A percentile compares a stretch with the other conserved stretches of the same genome.
These are phyloP conservation scores for Trachelus iudaicus DNA, from an alignment of 2,888 invertebrate genomes.

Conservation along the genomic window DNA sequence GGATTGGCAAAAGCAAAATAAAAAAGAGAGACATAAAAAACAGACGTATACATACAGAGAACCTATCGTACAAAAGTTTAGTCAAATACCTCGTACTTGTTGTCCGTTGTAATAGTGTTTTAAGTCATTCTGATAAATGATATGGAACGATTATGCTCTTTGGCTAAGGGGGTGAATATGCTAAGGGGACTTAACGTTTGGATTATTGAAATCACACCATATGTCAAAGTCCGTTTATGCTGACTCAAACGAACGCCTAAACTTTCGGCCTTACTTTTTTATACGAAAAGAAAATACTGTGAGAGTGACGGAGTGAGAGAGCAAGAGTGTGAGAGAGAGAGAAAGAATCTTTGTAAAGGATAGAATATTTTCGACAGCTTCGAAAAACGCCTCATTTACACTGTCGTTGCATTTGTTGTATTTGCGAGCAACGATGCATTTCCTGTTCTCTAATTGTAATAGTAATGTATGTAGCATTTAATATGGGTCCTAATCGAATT, in stretches of 20 bases:
- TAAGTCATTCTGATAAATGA: not conserved
- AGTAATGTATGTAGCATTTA: slow-evolving; percentile 4
- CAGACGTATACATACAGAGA: not conserved
- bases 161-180: not conserved
- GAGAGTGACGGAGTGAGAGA: not conserved
- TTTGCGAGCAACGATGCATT: not conserved
- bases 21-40: not conserved
- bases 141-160: not conserved
- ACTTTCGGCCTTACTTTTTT: slow-evolving; percentile 58
- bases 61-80: slow-evolving; percentile 34
- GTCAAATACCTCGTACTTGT: slow-evolving; percentile 40
- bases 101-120: slow-evolving; percentile 17
- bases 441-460: slow-evolving; percentile 6
- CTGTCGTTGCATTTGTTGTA: not conserved
- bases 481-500: not conserved
- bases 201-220: slow-evolving; percentile 39
- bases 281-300: slow-evolving; percentile 19
- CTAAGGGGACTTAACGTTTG: slow-evolving; percentile 11
- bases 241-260: slow-evolving; percentile 41
- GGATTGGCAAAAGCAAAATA: not conserved
- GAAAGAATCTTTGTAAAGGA: not conserved
- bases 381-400: slow-evolving; percentile 1
- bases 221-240: slow-evolving; percentile 22
- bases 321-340: not conserved
- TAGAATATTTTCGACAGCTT: not conserved